These are phyloP conservation scores for Micropoecilia bifurca DNA, from an alignment of 2,797 vertebrate species.

Conservation along the genomic window DNA sequence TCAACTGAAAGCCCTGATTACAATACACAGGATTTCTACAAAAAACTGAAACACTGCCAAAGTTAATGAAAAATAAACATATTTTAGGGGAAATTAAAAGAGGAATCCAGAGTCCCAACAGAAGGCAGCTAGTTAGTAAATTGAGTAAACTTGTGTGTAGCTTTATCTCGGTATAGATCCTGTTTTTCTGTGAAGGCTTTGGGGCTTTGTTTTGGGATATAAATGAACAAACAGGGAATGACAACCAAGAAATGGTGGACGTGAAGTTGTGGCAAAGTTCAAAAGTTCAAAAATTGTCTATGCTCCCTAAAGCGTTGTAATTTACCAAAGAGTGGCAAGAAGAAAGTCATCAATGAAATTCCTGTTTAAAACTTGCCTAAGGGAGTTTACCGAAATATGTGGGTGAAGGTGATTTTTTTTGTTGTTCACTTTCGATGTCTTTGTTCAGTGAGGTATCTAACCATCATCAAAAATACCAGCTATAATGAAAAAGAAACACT, in stretches of 20 bases:
- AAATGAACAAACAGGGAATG: neutral
- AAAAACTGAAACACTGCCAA: neutral
- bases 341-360: neutral
- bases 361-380: neutral
- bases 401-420: neutral
- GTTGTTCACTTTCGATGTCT: neutral
- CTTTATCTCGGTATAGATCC: neutral
- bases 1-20: constrained; percentile 1
- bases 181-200: neutral
- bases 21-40: neutral
- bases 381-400: neutral
- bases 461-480: too few relatives aligned
- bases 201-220: neutral
- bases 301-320: neutral
- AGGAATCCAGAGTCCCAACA: too few relatives aligned
- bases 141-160: too few relatives aligned
- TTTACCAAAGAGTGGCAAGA: neutral
- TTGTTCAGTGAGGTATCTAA: neutral
- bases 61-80: neutral
- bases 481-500: too few relatives aligned
- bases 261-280: neutral
- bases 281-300: neutral
- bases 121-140: too few relatives aligned
- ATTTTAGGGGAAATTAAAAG: neutral
- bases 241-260: neutral